These are phyloP conservation scores for Mobula hypostoma DNA, from an alignment of 2,113 vertebrate genomes.

Conservation along the genomic window DNA sequence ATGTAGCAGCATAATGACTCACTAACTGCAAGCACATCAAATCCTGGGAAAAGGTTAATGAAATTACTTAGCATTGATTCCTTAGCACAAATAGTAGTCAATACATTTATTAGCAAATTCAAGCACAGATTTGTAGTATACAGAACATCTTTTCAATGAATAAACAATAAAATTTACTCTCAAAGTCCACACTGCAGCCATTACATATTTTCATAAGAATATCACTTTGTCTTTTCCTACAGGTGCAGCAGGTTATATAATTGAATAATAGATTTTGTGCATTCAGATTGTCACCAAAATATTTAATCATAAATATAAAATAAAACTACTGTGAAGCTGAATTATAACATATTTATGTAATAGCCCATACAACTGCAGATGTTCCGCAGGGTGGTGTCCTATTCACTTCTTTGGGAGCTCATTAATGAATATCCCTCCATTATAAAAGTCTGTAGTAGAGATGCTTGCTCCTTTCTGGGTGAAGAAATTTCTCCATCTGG, in stretches of 20 bases:
- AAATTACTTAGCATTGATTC: constrained; percentile 56
- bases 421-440: no score
- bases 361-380: no score
- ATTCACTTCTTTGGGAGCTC: no score
- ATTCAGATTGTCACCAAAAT: neutral
- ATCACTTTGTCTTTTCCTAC: constrained; percentile 17
- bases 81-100: constrained; percentile 37
- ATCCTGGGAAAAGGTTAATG: constrained; percentile 89
- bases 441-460: no score
- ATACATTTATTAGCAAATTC: constrained; percentile 17
- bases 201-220: constrained; percentile 28
- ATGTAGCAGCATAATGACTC: constrained; percentile 98
- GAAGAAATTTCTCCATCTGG: no score
- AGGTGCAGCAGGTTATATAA: neutral
- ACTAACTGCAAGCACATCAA: constrained; percentile 87
- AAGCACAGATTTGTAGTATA: constrained; percentile 4
- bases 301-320: constrained; percentile 8
- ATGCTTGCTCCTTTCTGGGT: no score
- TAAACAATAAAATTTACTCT: constrained; percentile 9
- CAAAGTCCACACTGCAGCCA: constrained; percentile 35
- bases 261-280: neutral
- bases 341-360: neutral
- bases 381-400: no score
- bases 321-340: neutral
- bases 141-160: constrained; percentile 38